phyloP scores from a whole-genome alignment of 2,888 invertebrate species.

The Ectropis crepuscularia region DNA sequence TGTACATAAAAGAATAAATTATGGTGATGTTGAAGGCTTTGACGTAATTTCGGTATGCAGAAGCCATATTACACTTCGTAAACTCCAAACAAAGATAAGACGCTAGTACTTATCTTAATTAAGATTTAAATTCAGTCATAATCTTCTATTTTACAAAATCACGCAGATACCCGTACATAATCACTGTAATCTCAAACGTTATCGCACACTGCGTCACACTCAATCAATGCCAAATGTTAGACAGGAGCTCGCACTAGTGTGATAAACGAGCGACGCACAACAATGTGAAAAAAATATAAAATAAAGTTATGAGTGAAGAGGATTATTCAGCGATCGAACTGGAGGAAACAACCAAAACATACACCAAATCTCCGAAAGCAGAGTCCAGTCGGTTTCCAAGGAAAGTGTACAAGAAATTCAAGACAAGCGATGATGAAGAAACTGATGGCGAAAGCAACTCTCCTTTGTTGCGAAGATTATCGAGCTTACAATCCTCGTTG shows the following conservation, averaged over 20 bases:
- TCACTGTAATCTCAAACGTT: slow-evolving; percentile 73
- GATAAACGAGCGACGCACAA: slow-evolving; percentile 56
- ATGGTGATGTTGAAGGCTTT: slow-evolving; percentile 1
- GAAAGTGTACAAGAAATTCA: slow-evolving; percentile 42
- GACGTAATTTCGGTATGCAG: background rate
- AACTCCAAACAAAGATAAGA: slow-evolving; percentile 11
- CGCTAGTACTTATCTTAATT: slow-evolving; percentile 13
- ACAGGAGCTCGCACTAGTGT: slow-evolving; percentile 60
- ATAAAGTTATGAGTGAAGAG: slow-evolving; percentile 69
- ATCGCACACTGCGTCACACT: slow-evolving; percentile 72
- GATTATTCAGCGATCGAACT: slow-evolving; percentile 57
- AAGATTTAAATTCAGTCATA: slow-evolving; percentile 34
- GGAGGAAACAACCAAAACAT: slow-evolving; percentile 54
- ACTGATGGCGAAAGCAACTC: slow-evolving; percentile 37
- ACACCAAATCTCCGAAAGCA: slow-evolving; percentile 48
- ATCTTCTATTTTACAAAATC: slow-evolving; percentile 49
- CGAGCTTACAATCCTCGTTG: slow-evolving; percentile 57
- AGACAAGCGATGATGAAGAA: slow-evolving; percentile 39
- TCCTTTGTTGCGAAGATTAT: slow-evolving; percentile 52
- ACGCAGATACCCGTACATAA: slow-evolving; percentile 58
- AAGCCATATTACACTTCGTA: slow-evolving; percentile 1
- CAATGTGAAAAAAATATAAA: slow-evolving; percentile 61
- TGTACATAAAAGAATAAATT: background rate
- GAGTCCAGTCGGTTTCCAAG: slow-evolving; percentile 21
- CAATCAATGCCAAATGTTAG: slow-evolving; percentile 80